Evolutionary conservation across 2,888 invertebrate genomes (phyloP), one percentile per base, ranked within the genome.

Genomic region (Pandemis heparana): DNA sequence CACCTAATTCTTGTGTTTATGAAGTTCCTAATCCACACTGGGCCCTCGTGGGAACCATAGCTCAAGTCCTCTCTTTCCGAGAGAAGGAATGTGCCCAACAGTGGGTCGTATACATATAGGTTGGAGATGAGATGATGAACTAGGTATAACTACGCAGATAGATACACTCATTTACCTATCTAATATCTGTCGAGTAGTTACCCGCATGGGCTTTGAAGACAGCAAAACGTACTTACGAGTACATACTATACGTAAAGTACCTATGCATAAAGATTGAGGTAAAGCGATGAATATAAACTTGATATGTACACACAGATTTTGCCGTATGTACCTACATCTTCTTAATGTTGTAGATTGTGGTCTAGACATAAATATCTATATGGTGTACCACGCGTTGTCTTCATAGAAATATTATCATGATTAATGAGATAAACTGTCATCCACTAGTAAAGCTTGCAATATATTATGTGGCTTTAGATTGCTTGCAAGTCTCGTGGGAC

Each of bases 351-450:
- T 23, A 59, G 62, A 41, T 62, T 18, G 16, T 62, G 1, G 39
- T 41, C 59, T 65, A 71, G 64, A 65, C 65, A n/a, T 32, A 32
- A 32, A 32, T 32, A 32, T 32, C 23, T 32, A 32, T 32, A 32
- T 32, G 23, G 23, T 32, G 23, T 10, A 16, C 38, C 9, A 14
- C n/a, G 41, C 32, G 43, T 66, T 43, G 38, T 12, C 43, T n/a
- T 46, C 16, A 48, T 41, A 53, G 38, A 23, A 62, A 68, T n/a
- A 68, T 73, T 73, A 73, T 73, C 73, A 48, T 73, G 73, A 74
- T 66, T 70, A 60, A 74, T 74, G 71, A 65, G 60, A 32, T 51
- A 60, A 89, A 41, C 65, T 59, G 59, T 59, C 62, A 59, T 63
- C 59, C 46, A 60, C 41, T 16, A 38, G 10, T 53, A 56, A 6